Base-by-base conservation (phyloP, 2,113 vertebrate species). In the Nipponia nippon region DNA sequence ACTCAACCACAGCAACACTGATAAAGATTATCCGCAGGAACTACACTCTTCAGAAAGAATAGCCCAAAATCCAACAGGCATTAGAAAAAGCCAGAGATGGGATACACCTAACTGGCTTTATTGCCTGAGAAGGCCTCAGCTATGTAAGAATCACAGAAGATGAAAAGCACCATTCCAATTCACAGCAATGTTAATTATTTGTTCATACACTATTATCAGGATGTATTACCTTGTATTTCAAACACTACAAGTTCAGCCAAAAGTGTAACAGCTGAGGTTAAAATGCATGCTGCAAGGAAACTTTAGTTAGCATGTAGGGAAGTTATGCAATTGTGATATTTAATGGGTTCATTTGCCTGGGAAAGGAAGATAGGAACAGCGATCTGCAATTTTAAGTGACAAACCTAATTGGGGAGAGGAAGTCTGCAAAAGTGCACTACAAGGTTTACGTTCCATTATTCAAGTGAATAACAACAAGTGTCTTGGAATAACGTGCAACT, bases 361-460 rank as follows among this genome's bases (percentile, higher is more conserved):
- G 65, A 96, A 95, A 95, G 72, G 70, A 94, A 90, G 69, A 96
- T n/a, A 87, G 73, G 87, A 94, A 91, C 29, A 78, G 55, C 21
- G 75, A 85, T 76, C 61, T 93, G 44, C 89, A 93, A 13, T 80
- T 93, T 80, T 73, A 95, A 89, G 58, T 49, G 49, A 89, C 26
- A 52, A 72, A 65, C 13, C 29, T 85, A 90, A 92, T 0, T 88
- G 62, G 26, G 20, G 34, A 90, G 44, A 93, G 67, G 89, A 95
- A 92, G 83, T 83, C 83, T 94, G 75, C 49, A 90, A 92, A 96
- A 86, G 36, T 44, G 53, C 34, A 69, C 13, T 77, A 44, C 50
- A 40, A 61, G 77, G 66, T 61, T 61, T 61, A 61, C 6, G 15
- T 61, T 36, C n/a, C 59, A 38, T 38, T 61, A 61, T 61, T 61